A percentile compares a stretch with the other conserved stretches of the same genome.
phyloP scores from a whole-genome alignment of 2,888 invertebrate species.

The Lasiommata megera region DNA sequence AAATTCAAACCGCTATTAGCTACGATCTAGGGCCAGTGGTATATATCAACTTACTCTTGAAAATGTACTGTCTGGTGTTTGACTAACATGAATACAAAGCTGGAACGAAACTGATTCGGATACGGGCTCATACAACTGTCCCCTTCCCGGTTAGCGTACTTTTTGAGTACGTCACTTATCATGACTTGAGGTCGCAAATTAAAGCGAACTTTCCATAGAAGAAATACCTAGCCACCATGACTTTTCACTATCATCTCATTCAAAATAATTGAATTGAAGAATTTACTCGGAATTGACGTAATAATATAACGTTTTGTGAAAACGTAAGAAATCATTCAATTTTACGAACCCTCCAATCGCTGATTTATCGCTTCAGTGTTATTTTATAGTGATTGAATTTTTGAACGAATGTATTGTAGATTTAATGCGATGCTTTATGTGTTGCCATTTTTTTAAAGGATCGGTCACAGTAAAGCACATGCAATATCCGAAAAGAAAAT shows the following conservation, averaged over 20 bases:
- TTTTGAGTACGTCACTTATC: too few species aligned
- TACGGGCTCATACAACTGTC: too few species aligned
- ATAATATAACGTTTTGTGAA: background rate
- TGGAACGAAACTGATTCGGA: too few species aligned
- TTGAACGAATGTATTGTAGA: conserved; percentile 15
- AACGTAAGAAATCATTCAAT: background rate
- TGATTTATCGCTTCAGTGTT: background rate
- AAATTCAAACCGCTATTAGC: too few species aligned
- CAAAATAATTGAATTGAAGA: background rate
- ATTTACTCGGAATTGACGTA: conserved; percentile 6
- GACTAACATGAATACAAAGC: too few species aligned
- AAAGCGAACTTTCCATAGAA: too few species aligned
- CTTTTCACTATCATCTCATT: background rate
- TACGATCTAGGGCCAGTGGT: too few species aligned
- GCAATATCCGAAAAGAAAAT: background rate
- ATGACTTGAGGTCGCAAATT: too few species aligned
- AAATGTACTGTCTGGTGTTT: too few species aligned
- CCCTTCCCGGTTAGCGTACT: too few species aligned
- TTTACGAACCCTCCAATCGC: conserved; percentile 9
- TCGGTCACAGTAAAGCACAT: background rate
- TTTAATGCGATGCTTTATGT: conserved; percentile 6
- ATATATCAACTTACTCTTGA: too few species aligned
- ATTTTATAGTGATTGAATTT: conserved; percentile 20
- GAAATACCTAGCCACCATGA: too few species aligned
- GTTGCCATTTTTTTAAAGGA: background rate